These are phyloP conservation scores for Aphrophora alni DNA, from an alignment of 2,888 invertebrate species.

Conservation along the genomic window DNA sequence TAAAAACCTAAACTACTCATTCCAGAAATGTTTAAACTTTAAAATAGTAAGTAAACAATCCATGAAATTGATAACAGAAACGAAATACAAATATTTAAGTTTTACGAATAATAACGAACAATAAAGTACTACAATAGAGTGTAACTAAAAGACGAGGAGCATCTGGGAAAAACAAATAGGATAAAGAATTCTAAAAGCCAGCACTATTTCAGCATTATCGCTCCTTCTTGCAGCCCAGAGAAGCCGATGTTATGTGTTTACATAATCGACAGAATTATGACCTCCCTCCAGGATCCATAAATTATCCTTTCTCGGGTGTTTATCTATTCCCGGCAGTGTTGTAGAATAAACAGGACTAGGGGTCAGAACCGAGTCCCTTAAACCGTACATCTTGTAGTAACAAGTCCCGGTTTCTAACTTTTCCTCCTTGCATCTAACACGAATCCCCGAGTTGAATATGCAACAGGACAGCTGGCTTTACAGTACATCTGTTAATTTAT, in stretches of 20 bases:
- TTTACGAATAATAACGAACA: no score
- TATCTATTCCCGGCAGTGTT: not conserved
- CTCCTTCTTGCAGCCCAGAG: not conserved
- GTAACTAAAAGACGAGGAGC: not conserved
- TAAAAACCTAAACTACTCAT: no score
- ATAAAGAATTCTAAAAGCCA: not conserved
- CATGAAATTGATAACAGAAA: no score
- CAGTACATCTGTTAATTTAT: not conserved
- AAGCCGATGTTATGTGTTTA: slow-evolving; percentile 9
- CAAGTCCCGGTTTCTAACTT: not conserved
- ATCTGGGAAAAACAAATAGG: not conserved
- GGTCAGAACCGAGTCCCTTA: not conserved
- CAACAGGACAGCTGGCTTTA: not conserved
- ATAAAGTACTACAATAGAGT: not conserved
- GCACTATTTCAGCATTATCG: not conserved
- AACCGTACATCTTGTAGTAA: not conserved
- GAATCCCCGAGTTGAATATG: not conserved
- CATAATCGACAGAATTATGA: slow-evolving; percentile 9
- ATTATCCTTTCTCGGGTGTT: not conserved
- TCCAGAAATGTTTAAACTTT: no score
- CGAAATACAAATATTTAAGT: no score
- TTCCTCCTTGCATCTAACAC: not conserved
- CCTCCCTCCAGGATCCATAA: slow-evolving; percentile 6
- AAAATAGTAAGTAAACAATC: no score
- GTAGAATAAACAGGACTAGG: not conserved